Conservation (phyloP, 2,113 vertebrate genomes). For the Myotis yumanensis region DNA sequence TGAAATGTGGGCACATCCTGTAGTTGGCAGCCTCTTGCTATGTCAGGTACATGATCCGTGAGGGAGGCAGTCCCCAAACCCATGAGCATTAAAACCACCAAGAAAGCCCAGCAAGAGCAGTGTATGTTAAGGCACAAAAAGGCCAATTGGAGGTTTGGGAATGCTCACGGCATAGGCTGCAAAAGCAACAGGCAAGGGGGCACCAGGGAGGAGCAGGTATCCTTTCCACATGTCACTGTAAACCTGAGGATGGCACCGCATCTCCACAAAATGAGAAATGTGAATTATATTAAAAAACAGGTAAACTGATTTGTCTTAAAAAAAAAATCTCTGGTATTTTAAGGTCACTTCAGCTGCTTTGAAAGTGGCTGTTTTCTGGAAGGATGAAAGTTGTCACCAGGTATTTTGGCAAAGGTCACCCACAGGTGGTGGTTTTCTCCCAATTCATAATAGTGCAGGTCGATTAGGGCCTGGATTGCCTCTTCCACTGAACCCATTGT, state of each 20-base stretch:
- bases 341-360: constrained; percentile 90
- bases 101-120: background rate
- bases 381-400: background rate
- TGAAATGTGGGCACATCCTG: background rate
- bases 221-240: constrained; percentile 36
- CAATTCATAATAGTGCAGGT: background rate
- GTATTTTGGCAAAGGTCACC: background rate
- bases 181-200: constrained; percentile 71
- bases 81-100: background rate
- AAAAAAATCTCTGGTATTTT: constrained; percentile 86
- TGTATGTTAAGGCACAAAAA: constrained; percentile 83
- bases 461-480: background rate
- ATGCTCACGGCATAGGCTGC: background rate
- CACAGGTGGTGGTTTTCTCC: background rate
- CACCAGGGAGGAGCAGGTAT: background rate
- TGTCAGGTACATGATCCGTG: constrained; percentile 24
- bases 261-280: constrained; percentile 80
- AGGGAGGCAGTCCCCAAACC: background rate
- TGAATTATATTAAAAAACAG: constrained; percentile 84
- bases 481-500: background rate
- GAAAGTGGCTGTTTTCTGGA: background rate
- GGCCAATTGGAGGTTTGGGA: constrained; percentile 65
- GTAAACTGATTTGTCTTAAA: constrained; percentile 88
- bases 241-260: constrained; percentile 74
- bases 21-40: background rate